Base-by-base conservation (phyloP, 2,888 invertebrate species). In the Agrochola macilenta region DNA sequence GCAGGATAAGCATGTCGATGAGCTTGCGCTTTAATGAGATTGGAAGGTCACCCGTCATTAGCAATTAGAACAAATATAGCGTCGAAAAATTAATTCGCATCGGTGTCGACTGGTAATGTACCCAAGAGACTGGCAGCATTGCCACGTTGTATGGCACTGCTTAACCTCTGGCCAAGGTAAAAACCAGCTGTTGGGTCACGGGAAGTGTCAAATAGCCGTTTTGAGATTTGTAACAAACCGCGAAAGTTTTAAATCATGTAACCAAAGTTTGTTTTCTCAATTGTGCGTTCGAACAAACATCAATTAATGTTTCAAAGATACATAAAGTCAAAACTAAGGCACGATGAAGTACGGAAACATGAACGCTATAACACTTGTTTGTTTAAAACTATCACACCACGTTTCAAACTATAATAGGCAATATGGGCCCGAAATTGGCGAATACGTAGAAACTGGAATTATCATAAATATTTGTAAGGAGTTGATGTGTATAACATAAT, bases 241-340 rank as follows among this genome's bases (percentile, higher is more conserved):
- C 11, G 5, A 69, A 20, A 17, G n/a, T 20, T 35, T 43, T 43
- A 43, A 26, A 20, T 23, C 5, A 60, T 70, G 14, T 43, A 43
- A n/a, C 5, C 20, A 26, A 26, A 70, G 3, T 46, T 68, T 58
- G 17, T n/a, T 20, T 39, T 23, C 20, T 11, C 11, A 46, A 35
- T 26, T 20, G 23, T 39, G 8, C 12, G 9, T 46, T 72, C 14
- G 0, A 23, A 35, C 30, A 54, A 74, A 64, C 20, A 26, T n/a
- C 43, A 49, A 58, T n/a, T n/a, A n/a, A n/a, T 54, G 65, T 71
- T 71, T 65, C 23, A 60, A 61, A 70, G 69, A 70, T 60, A 74
- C 49, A 69, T 35, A 49, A 61, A 69, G 26, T 26, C 52, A 61
- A 30, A 78, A 49, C 43, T 30, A 61, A 30, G 23, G n/a, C 30